Evolutionary conservation across 1,140 invertebrate species (phyloP), one percentile per base, ranked within the genome.

Genomic region (Formica selysi): DNA sequence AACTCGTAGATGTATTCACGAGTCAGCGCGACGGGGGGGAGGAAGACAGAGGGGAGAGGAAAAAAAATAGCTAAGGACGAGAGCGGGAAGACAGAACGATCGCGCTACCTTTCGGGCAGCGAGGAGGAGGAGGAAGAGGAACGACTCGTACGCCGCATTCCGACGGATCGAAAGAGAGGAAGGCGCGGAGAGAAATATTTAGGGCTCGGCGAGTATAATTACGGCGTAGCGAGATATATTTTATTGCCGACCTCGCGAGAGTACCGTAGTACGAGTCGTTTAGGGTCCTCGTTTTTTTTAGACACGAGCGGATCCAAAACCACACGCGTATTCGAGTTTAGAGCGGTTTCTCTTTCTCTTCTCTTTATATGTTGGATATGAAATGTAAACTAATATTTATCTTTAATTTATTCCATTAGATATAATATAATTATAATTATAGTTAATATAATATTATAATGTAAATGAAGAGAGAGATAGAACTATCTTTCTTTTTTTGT

Each of bases 121-220:
- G 54, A n/a, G 29, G 10, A 84, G 32, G 3, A 84, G 22, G n/a
- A 84, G 19, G 13, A 62, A n/a, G 61, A 61, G 44, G 64, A 70
- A 13, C 29, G 67, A 70, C 48, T 80, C 48, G 76, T 19, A 32
- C 65, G 36, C 48, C 51, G 65, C 87, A 79, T 88, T 88, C 80
- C 87, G n/a, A 32, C 71, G 44, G 81, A 89, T 89, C 67, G 87
- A 89, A 74, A 85, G 87, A 88, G 68, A 88, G 87, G 61, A 88
- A 88, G 87, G 41, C 59, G 38, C 65, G 48, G 84, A 84, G 87
- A 89, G 81, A 85, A 79, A 89, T 89, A 89, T 89, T 89, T 89
- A 89, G 74, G 74, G 87, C 74, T 89, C 73, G 67, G 51, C 87
- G 41, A 51, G 61, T 85, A 89, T 88, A 89, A 89, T 89, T 87